Percentiles rank a stretch among this genome's conserved stretches.
Conservation (phyloP, 2,113 vertebrate genomes). For the Phalacrocorax brasilianus region DNA sequence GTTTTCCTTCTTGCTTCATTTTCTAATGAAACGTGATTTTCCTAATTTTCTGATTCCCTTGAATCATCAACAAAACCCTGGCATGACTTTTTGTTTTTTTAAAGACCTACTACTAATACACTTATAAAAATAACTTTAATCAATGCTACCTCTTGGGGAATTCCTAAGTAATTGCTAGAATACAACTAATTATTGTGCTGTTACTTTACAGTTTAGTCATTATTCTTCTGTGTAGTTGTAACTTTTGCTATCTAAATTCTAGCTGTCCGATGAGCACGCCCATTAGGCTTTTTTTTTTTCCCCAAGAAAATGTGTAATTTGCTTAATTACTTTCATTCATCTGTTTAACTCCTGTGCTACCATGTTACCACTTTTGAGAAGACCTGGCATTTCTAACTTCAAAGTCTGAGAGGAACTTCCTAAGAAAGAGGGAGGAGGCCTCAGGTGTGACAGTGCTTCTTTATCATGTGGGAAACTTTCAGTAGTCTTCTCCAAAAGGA, state of each 20-base stretch:
- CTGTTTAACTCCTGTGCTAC: background rate
- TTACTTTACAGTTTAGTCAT: background rate
- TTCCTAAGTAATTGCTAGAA: slow-evolving; percentile 30
- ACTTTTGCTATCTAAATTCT: slow-evolving; percentile 1
- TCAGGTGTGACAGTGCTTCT: background rate
- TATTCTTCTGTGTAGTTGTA: background rate
- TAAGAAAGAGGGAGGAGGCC: background rate
- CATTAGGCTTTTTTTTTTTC: background rate
- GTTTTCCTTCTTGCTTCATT: background rate
- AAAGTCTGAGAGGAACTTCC: background rate
- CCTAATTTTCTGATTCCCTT: background rate
- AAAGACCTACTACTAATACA: background rate
- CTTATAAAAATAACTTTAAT: slow-evolving; percentile 36
- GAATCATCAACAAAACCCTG: background rate
- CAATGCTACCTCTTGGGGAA: slow-evolving; percentile 24
- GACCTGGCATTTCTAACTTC: background rate
- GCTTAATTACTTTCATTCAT: slow-evolving; percentile 2
- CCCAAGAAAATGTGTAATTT: background rate
- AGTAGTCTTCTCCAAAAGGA: background rate
- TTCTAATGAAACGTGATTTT: background rate
- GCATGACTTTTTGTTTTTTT: background rate
- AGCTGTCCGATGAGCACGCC: slow-evolving; percentile 9
- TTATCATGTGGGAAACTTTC: background rate
- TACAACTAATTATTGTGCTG: background rate
- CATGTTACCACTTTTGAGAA: background rate